Percentiles rank a stretch among this genome's conserved stretches.
Conservation (phyloP, 2,113 vertebrate species). For the Sinocyclocheilus anophthalmus region DNA sequence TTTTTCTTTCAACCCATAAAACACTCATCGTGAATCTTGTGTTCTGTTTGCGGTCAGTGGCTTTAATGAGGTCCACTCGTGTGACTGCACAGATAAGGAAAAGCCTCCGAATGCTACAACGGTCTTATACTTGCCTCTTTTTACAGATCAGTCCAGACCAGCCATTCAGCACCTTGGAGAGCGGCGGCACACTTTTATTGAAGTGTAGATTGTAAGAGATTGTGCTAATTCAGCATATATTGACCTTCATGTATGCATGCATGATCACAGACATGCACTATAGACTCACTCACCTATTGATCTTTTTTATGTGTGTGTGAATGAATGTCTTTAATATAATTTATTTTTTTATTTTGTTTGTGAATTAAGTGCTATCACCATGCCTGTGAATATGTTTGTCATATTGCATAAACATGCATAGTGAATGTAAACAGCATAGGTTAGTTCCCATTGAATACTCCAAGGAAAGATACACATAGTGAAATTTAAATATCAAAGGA, state of each 20-base stretch:
- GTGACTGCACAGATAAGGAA: constrained; percentile 24
- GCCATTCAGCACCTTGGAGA: constrained; percentile 58
- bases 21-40: constrained; percentile 31
- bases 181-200: not conserved
- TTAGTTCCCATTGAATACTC: not conserved
- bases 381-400: not conserved
- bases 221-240: constrained; percentile 54
- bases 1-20: constrained; percentile 15
- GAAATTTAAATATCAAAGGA: not conserved
- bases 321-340: not conserved
- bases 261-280: not conserved
- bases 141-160: constrained; percentile 25
- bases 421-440: not conserved
- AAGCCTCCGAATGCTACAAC: constrained; percentile 41
- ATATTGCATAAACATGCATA: not conserved
- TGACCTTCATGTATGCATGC: not conserved
- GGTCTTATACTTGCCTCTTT: constrained; percentile 16
- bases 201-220: constrained; percentile 40
- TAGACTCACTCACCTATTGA: constrained; percentile 7
- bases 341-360: not conserved
- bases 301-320: not conserved
- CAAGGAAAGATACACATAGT: not conserved
- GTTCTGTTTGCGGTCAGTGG: constrained; percentile 41
- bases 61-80: constrained; percentile 40
- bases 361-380: not conserved